These are phyloP conservation scores for Apeira syringaria DNA, from an alignment of 2,888 invertebrate species.

Conservation along the genomic window DNA sequence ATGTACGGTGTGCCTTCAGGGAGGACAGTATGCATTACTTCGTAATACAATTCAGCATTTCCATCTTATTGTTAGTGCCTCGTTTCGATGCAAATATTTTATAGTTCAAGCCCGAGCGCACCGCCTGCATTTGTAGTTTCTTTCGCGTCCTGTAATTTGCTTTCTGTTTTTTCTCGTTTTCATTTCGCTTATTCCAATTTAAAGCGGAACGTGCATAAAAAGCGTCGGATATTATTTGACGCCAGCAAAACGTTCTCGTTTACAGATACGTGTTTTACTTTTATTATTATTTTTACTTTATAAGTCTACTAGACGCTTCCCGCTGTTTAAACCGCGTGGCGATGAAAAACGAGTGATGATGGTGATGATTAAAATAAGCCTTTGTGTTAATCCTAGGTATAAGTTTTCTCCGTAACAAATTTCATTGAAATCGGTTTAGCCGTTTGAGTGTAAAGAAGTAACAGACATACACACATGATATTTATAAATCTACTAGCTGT, in stretches of 20 bases:
- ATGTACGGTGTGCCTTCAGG: constrained; percentile 47
- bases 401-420: no score
- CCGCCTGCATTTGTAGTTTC: constrained; percentile 64
- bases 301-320: no score
- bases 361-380: no score
- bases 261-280: constrained; percentile 23
- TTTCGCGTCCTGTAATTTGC: constrained; percentile 70
- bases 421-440: no score
- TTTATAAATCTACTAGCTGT: no score
- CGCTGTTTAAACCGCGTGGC: no score
- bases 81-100: constrained; percentile 78
- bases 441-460: no score
- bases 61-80: constrained; percentile 72
- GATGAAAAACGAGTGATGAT: no score
- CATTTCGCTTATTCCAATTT: constrained; percentile 63
- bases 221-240: constrained; percentile 42
- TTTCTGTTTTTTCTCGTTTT: constrained; percentile 58
- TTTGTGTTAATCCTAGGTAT: no score
- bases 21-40: constrained; percentile 58
- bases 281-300: no score
- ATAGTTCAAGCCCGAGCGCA: constrained; percentile 64
- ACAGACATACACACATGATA: no score
- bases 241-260: constrained; percentile 28
- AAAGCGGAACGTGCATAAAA: constrained; percentile 58
- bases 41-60: constrained; percentile 61